Percentiles rank a stretch among this genome's conserved stretches.
Evolutionary conservation across 30 jellyfish, hydroid and myxozoan species (phyloP).

Genomic region (Mastigias papua): DNA sequence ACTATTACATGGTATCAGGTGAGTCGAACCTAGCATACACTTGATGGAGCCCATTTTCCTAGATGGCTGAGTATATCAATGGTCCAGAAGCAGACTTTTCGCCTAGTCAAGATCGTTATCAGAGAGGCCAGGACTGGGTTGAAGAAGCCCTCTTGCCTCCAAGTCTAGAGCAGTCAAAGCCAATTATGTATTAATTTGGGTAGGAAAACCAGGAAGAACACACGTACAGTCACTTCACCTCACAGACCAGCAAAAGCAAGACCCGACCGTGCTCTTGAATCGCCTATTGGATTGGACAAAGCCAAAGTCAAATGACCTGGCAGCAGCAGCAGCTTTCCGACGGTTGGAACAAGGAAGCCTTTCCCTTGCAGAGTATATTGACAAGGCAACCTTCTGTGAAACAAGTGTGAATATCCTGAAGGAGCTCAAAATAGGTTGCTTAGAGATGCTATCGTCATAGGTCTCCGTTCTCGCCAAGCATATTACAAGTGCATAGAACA

Average conservation of each 20-base stretch:
- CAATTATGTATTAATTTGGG: constrained; percentile 3
- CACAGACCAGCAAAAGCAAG: constrained; percentile 3
- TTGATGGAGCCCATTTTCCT: not conserved
- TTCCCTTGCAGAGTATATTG: constrained; percentile 10
- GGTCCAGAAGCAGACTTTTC: constrained; percentile 17
- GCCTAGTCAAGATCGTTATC: not conserved
- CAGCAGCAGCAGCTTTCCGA: constrained; percentile 15
- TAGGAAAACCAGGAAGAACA: constrained; percentile 1
- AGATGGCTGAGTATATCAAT: not conserved
- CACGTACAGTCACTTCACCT: not conserved
- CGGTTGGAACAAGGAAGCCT: not conserved
- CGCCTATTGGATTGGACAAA: not conserved
- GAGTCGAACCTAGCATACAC: not conserved
- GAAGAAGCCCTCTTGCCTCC: not conserved
- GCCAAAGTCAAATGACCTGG: constrained; percentile 20
- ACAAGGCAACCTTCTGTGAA: not conserved
- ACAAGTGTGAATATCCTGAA: constrained; percentile 4
- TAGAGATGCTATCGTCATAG: not conserved
- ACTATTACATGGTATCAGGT: constrained; percentile 13
- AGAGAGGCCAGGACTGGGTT: constrained; percentile 17
- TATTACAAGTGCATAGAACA: constrained; percentile 2
- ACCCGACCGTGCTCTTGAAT: not conserved
- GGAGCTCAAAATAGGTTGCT: not conserved
- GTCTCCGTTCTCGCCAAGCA: not conserved
- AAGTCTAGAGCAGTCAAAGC: not conserved